These are phyloP conservation scores for Trichopria drosophilae DNA, from an alignment of 2,888 invertebrate species.

Conservation along the genomic window DNA sequence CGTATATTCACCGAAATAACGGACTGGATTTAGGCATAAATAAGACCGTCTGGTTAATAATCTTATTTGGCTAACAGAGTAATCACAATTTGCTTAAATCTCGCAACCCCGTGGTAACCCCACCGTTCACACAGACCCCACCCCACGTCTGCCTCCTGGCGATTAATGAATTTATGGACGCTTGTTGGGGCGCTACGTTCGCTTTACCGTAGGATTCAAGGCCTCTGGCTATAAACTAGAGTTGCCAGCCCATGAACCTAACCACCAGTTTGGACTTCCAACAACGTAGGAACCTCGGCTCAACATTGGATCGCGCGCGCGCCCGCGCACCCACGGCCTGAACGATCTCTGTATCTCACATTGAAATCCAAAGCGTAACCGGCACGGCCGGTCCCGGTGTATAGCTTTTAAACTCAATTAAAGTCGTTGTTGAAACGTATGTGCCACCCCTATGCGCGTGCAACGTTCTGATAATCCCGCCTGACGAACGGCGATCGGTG, in stretches of 20 bases:
- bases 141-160: conserved; percentile 40
- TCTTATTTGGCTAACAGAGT: conserved; percentile 51
- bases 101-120: conserved; percentile 41
- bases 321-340: not conserved
- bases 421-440: conserved; percentile 32
- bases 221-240: conserved; percentile 49
- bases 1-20: conserved; percentile 40
- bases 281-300: conserved; percentile 11
- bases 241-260: conserved; percentile 48
- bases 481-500: not conserved
- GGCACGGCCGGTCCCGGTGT: conserved; percentile 23
- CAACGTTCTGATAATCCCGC: not conserved
- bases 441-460: conserved; percentile 3
- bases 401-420: conserved; percentile 40
- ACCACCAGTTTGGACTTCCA: conserved; percentile 41
- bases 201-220: conserved; percentile 47
- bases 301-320: not conserved
- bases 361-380: conserved; percentile 29
- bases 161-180: conserved; percentile 53
- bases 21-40: conserved; percentile 44
- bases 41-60: conserved; percentile 51
- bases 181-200: conserved; percentile 47
- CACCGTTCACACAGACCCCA: conserved; percentile 31
- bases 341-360: conserved; percentile 24
- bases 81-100: conserved; percentile 53